Evolutionary conservation across 2,113 vertebrate genomes (phyloP), one percentile per base, ranked within the genome.

Genomic region (Centrocercus urophasianus): DNA sequence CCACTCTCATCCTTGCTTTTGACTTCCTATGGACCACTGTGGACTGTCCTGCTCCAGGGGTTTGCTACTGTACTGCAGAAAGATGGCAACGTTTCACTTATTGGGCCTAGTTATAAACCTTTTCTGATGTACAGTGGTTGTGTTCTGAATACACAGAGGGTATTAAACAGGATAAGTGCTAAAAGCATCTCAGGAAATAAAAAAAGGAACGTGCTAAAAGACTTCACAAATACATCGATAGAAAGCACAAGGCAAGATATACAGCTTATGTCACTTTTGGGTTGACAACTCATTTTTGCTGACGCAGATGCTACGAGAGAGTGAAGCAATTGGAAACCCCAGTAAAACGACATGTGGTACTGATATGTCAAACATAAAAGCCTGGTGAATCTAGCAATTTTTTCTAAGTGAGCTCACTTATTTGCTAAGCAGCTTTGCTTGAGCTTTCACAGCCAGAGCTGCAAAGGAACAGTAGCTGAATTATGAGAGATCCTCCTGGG

Each of bases 361-460:
- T 59, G 65, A 76, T 69, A 50, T 71, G 86, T 94, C 93, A 93
- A 87, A 90, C 61, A 93, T 36, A 94, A 95, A 95, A 95, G 78
- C 56, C 42, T 84, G 36, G 42, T 74, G 82, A 93, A 91, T 92
- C 67, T 66, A 79, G 65, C 38, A 22, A 2, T 30, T 80, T 91
- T 19, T 21, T 3, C 70, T 69, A 89, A 93, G 67, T 85, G 72
- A 92, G 88, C 80, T 94, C 88, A 61, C 90, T 95, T 93, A 88
- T 85, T 96, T 97, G 91, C 79, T 96, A 96, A 97, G 96, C 81
- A 92, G 96, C 95, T 97, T 96, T 96, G 74, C 28, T 38, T 69
- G 79, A 93, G 93, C 81, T 95, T 91, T 95, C 84, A 88, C 86
- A 88, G 93, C 61, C 13, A 79, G 75, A 89, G 90, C 75, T 74